These are phyloP conservation scores for Lynx canadensis DNA, from an alignment of 2,113 vertebrate genomes.

Conservation along the genomic window DNA sequence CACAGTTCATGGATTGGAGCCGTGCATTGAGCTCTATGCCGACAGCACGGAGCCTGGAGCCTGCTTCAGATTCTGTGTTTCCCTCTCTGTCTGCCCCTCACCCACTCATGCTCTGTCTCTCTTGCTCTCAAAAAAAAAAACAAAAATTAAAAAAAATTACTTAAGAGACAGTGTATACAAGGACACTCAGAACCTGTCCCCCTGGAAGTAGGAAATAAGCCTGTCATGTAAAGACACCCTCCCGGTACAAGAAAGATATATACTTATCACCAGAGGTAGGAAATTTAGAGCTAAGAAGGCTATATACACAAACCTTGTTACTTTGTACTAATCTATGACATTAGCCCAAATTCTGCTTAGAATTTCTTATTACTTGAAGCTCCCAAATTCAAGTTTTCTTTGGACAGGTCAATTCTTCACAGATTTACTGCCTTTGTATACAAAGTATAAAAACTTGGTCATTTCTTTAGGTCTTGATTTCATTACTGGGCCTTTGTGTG, in stretches of 20 bases:
- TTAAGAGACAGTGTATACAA: background rate
- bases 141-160: background rate
- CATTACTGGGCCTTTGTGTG: background rate
- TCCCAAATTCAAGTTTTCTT: background rate
- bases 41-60: no score
- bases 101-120: no score
- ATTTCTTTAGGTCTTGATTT: background rate
- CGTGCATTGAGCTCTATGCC: no score
- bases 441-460: background rate
- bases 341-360: background rate
- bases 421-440: background rate
- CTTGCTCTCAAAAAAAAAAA: no score
- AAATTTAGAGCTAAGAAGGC: background rate
- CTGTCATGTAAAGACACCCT: background rate
- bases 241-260: background rate
- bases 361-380: background rate
- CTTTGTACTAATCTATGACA: background rate
- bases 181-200: background rate
- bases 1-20: no score
- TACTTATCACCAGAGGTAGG: background rate
- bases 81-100: no score
- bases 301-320: background rate
- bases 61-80: no score
- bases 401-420: background rate
- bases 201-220: background rate